A percentile compares a stretch with the other conserved stretches of the same genome.
Evolutionary conservation across 2,113 vertebrate genomes (phyloP).

Genomic region (Ciconia boyciana): DNA sequence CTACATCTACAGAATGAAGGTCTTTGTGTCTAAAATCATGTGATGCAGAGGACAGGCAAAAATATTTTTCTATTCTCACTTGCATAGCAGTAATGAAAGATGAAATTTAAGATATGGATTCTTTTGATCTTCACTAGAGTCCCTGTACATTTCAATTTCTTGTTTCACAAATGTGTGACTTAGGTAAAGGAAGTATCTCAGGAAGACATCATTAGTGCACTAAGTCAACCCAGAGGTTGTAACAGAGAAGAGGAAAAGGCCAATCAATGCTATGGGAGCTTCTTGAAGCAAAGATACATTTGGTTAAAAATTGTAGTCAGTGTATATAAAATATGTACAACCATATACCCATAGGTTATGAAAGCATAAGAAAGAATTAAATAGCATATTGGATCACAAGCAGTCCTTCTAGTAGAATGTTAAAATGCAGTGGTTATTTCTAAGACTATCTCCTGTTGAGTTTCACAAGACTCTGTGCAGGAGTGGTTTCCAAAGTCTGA

Average conservation of each 20-base stretch:
- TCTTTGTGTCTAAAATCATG: background rate
- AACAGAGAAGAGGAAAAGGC: background rate
- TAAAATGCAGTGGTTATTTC: background rate
- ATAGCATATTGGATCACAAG: background rate
- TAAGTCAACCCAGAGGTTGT: background rate
- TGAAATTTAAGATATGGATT: background rate
- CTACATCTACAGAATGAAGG: background rate
- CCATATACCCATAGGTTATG: background rate
- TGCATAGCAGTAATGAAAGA: background rate
- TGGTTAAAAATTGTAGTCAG: background rate
- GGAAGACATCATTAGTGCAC: background rate
- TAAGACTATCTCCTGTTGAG: background rate
- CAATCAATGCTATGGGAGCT: background rate
- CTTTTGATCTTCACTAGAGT: background rate
- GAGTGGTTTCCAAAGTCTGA: background rate
- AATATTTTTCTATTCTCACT: background rate
- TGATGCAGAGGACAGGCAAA: background rate
- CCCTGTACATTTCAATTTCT: background rate
- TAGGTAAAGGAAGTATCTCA: background rate
- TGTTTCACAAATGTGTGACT: background rate
- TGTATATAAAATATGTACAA: background rate
- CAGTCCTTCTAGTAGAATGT: background rate
- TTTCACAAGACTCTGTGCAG: background rate
- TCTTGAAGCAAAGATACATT: background rate
- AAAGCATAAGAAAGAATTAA: background rate